These are phyloP conservation scores for Poeciliopsis presidionis DNA, from an alignment of 2,797 vertebrate species.

Conservation along the genomic window DNA sequence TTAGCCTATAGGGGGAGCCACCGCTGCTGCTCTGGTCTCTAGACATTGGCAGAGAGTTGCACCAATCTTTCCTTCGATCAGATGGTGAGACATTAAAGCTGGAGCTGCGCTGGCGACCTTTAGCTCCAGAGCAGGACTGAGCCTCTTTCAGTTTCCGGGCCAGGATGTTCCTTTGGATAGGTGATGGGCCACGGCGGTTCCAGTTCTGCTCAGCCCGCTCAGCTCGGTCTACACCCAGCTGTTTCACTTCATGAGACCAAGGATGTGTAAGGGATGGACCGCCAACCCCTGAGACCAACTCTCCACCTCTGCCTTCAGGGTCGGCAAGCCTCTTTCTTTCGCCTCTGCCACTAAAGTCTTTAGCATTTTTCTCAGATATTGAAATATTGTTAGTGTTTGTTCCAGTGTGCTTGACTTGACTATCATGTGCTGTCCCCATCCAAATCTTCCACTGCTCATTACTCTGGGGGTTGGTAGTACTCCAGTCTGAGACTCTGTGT, in stretches of 20 bases:
- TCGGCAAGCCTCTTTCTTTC: constrained; percentile 50
- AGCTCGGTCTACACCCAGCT: constrained; percentile 62
- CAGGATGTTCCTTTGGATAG: constrained; percentile 85
- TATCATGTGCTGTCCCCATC: constrained; percentile 58
- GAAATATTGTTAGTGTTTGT: constrained; percentile 58
- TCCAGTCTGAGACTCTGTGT: constrained; percentile 65
- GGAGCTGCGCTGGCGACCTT: constrained; percentile 81
- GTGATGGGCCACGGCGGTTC: constrained; percentile 87
- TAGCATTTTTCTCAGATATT: constrained; percentile 48
- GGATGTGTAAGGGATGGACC: constrained; percentile 35
- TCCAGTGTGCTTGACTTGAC: constrained; percentile 63
- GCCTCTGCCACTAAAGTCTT: constrained; percentile 57
- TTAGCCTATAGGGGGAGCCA: constrained; percentile 87
- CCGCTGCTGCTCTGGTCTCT: constrained; percentile 83
- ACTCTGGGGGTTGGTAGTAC: constrained; percentile 64
- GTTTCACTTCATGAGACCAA: constrained; percentile 15
- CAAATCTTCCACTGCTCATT: constrained; percentile 73
- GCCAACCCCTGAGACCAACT: constrained; percentile 62
- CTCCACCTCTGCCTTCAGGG: constrained; percentile 15
- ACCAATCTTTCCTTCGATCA: constrained; percentile 81
- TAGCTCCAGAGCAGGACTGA: constrained; percentile 66
- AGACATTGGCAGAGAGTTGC: constrained; percentile 87
- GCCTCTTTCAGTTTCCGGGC: constrained; percentile 85
- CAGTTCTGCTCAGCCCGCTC: constrained; percentile 86
- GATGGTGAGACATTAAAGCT: constrained; percentile 82